Evolutionary conservation across 2,888 invertebrate species (phyloP), one percentile per base, ranked within the genome.

Genomic region (Epirrhoe alternata): DNA sequence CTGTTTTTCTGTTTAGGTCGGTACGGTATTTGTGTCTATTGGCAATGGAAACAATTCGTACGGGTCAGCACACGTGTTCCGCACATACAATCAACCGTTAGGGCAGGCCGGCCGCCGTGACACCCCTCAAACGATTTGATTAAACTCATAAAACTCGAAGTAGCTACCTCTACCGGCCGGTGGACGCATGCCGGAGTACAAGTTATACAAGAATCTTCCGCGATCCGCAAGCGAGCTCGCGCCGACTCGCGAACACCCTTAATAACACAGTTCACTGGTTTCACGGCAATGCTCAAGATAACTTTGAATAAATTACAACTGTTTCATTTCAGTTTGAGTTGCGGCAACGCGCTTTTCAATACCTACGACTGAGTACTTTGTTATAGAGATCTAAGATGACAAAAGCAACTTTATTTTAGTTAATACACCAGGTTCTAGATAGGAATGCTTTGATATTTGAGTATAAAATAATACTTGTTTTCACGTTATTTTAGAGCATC

Each of bases 241-340:
- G 76, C 76, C 81, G 77, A 80, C 78, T 75, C 83, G 78, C 81
- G 79, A 83, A 86, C 74, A 87, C 89, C 89, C 89, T 64, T 90
- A 91, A 92, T 91, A 91, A 89, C 92, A 91, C 90, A 92, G 85
- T 87, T 87, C 86, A 89, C 82, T 88, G 90, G 84, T 82, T 84
- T 81, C 86, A 82, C 83, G 82, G 81, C 85, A 86, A 82, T 86
- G 85, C 86, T 90, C 89, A 87, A 87, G 60, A 64, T 60, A 85
- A 84, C 86, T 85, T 82, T 84, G 84, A 86, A 86, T 88, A 88
- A 82, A 64, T 88, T 84, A 84, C 78, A 77, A 81, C 81, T 79
- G 63, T 67, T 67, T 67, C 67, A 64, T 67, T 67, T 77, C 72
- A 71, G 73, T 73, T 75, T 69, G 72, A 75, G 73, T 74, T 70